Evolutionary conservation across 2,888 invertebrate genomes (phyloP), one percentile per base, ranked within the genome.

Genomic region (Digitonthophagus gazella): DNA sequence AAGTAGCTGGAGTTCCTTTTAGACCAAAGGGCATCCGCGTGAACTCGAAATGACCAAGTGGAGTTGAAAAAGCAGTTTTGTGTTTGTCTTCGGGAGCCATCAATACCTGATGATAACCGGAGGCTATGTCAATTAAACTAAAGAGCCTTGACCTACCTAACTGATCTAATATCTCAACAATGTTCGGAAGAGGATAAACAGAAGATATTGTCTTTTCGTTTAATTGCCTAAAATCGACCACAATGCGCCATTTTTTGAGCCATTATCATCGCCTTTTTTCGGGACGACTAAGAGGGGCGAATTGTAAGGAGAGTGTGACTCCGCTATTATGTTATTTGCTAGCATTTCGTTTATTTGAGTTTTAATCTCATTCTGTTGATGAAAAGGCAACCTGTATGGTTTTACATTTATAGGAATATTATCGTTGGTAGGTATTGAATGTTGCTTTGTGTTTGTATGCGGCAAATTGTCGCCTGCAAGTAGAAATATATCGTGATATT

Each of bases 211-310:
- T 80, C 1, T 72, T 69, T n/a, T 72, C 66, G 66, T 80, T 80
- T 19, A 68, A 28, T 56, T 64, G 44, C 22, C 67, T 22, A 44
- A 58, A 80, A 64, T 79, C 78, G 16, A 61, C 61, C 19, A 78
- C 76, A 4, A 78, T 66, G 3, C 77, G 66, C 61, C 67, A 74
- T 18, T 71, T 67, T 4, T 61, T 61, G 28, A 70, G 2, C 74
- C 74, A 2, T 66, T 28, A 0, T 71, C 68, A 67, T 79, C 73
- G 0, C 19, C 73, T 69, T 78, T 78, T 70, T 81, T 82, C 6
- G 73, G 73, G 0, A 79, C 78, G 0, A 81, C 66, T 1, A 80
- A 76, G 3, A 80, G 72, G 0, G 80, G 81, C n/a, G 64, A 64
- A 18, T 28, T 16, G 19, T 54, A 68, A n/a, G 68, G 68, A 20